A percentile compares a stretch with the other conserved stretches of the same genome.
Conservation (phyloP, 2,888 invertebrate species). For the Eutolmus rufibarbis region DNA sequence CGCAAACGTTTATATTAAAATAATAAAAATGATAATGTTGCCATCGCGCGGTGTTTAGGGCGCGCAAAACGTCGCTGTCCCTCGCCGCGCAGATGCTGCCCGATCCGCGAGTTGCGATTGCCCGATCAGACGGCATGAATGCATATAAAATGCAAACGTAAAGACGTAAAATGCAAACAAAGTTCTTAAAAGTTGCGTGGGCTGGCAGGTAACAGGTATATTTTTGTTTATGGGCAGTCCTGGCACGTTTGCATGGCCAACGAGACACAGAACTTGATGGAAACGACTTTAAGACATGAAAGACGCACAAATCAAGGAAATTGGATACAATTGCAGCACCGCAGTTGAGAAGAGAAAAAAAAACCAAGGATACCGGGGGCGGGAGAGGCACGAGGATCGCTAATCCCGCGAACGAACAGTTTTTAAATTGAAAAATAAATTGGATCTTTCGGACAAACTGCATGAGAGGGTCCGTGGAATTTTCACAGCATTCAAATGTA, state of each 20-base stretch:
- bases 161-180: conserved; percentile 38
- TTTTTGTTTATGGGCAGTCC: conserved; percentile 50
- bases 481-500: conserved; percentile 48
- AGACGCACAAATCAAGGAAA: conserved; percentile 52
- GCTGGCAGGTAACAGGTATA: conserved; percentile 49
- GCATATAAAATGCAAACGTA: conserved; percentile 39
- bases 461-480: not conserved
- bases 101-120: not conserved
- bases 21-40: conserved; percentile 44
- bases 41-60: conserved; percentile 8
- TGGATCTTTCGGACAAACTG: conserved; percentile 29
- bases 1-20: conserved; percentile 49
- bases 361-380: conserved; percentile 35
- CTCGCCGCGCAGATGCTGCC: not conserved
- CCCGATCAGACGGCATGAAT: conserved; percentile 9
- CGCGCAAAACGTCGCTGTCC: not conserved
- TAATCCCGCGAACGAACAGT: not conserved
- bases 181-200: conserved; percentile 47
- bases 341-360: conserved; percentile 26
- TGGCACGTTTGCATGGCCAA: conserved; percentile 36
- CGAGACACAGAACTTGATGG: conserved; percentile 49
- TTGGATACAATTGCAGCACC: conserved; percentile 49
- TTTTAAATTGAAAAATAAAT: conserved; percentile 42
- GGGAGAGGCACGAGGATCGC: not conserved
- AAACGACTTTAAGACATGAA: conserved; percentile 51